Percentiles rank a stretch among this genome's conserved stretches.
phyloP scores from a whole-genome alignment of 2,797 vertebrate species.

The Bufotes viridis region DNA sequence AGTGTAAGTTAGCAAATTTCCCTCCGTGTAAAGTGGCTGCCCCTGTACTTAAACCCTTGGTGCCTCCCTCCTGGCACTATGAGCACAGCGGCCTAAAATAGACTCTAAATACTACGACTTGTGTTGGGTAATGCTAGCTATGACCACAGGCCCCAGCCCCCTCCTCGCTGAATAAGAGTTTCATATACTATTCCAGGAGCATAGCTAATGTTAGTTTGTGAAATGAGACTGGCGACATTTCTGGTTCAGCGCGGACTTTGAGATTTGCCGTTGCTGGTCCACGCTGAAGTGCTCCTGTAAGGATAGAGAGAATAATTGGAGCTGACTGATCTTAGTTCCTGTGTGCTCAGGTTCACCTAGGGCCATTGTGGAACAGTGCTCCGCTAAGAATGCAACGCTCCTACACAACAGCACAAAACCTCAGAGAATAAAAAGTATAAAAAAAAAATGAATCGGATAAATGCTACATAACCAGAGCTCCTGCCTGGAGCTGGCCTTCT shows the following conservation, averaged over 20 bases:
- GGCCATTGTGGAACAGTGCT: background rate
- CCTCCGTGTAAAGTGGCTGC: background rate
- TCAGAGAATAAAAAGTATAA: no score
- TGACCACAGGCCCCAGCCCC: background rate
- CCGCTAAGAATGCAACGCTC: background rate
- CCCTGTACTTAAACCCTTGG: background rate
- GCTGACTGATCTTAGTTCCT: background rate
- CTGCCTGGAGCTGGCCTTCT: no score
- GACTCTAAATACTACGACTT: constrained; percentile 47
- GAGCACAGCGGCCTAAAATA: constrained; percentile 49
- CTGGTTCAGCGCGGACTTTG: background rate
- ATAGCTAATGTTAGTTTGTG: constrained; percentile 33
- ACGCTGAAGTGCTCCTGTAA: background rate
- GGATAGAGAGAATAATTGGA: no score
- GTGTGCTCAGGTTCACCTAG: background rate
- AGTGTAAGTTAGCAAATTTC: background rate
- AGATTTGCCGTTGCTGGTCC: background rate
- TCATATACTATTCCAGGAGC: constrained; percentile 44
- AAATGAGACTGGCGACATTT: constrained; percentile 28
- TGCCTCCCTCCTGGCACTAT: constrained; percentile 14
- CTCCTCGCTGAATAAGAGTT: constrained; percentile 5
- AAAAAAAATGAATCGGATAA: no score
- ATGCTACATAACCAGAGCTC: no score
- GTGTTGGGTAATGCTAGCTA: constrained; percentile 44
- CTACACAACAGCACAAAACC: background rate